Base-by-base conservation (phyloP, 2,113 vertebrate species). In the Sula dactylatra region DNA sequence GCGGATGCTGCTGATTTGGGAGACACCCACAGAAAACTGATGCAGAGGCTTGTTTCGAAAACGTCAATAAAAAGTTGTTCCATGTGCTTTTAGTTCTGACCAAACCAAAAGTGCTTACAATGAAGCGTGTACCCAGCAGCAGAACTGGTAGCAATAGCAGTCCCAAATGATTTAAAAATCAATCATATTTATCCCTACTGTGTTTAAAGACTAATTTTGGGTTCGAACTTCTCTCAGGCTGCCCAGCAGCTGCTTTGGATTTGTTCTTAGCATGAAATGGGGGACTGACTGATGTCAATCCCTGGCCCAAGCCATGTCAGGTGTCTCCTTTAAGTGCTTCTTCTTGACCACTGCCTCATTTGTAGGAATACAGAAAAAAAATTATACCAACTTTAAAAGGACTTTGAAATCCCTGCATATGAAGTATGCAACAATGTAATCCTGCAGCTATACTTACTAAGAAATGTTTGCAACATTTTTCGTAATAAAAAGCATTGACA, bases 401-500 rank as follows among this genome's bases (percentile, higher is more conserved):
- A 22, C 31, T 50, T 22, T 47, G 45, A 78, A 77, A 81, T 16
- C 54, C 42, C 36, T 21, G 44, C 15, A 6, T 32, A 47, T 2
- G 3, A 72, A 70, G 11, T 9, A 6, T 6, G 27, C 64, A 56
- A 10, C 3, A 7, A 29, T 65, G 80, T 11, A 3, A 8, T 12
- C 44, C 27, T 9, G 18, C 11, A 26, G 24, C 36, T 24, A 1
- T 42, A 34, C 27, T 54, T 67, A 21, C 10, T 25, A 8, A 18
- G 7, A 73, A 10, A 13, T 3, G 10, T 29, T 80, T 24, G 34
- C 18, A 15, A 49, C 0, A 0, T 66, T 92, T 92, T 71, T 20
- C 4, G 4, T 47, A 25, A 14, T 1, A 22, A 88, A 59, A 34
- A 9, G 4, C 7, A 0, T 3, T 4, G 5, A 7, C 25, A 42